These are phyloP conservation scores for Griposia aprilina DNA, from an alignment of 2,888 invertebrate genomes.

Conservation along the genomic window DNA sequence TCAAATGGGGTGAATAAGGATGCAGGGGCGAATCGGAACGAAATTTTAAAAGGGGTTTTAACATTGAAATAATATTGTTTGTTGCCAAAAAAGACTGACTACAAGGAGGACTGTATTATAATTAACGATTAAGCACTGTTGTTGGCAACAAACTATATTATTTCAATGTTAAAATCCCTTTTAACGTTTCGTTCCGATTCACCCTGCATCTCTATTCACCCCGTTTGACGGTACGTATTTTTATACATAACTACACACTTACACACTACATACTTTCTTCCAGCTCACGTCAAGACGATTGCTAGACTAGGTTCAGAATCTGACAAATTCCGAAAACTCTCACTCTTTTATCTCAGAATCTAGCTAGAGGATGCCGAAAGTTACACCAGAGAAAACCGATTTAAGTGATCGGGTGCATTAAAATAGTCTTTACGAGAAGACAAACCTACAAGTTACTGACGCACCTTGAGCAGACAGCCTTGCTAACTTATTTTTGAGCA, in stretches of 20 bases:
- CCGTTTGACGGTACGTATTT: background rate
- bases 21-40: too few species aligned
- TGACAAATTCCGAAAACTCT: background rate
- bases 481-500: background rate
- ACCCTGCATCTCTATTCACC: background rate
- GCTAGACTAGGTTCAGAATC: background rate
- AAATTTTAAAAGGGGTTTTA: too few species aligned
- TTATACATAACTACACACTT: too few species aligned
- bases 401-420: background rate
- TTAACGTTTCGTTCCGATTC: too few species aligned
- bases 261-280: too few species aligned
- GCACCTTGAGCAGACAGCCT: background rate
- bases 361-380: background rate
- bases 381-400: background rate
- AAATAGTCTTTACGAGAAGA: background rate
- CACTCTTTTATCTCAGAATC: background rate
- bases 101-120: too few species aligned
- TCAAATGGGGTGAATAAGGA: too few species aligned
- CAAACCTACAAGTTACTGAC: background rate
- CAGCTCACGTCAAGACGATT: background rate
- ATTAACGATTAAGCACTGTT: too few species aligned
- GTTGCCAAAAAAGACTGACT: too few species aligned
- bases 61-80: too few species aligned
- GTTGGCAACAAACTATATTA: too few species aligned
- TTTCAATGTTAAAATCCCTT: too few species aligned